Base-by-base conservation (phyloP, 2,888 invertebrate genomes). In the Drosophila leonis region DNA sequence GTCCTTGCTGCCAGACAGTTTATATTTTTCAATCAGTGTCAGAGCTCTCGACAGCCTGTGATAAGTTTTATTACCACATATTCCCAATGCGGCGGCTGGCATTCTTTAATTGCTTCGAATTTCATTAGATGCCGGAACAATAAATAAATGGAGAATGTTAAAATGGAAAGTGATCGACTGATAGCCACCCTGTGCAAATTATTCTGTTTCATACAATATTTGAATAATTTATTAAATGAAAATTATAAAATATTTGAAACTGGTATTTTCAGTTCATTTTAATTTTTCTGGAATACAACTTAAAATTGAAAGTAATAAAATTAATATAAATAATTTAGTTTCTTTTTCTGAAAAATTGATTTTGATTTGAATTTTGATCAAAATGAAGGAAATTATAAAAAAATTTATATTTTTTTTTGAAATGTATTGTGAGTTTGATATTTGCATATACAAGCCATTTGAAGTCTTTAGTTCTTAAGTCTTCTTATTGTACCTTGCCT, bases 11-110 rank as follows among this genome's bases (percentile, higher is more conserved):
- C 41, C 52, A 70, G 83, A 72, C 67, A 76, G 70, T 80, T 78
- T 80, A 76, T 76, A 76, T 78, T 86, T 83, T 90, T 86, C 88
- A 86, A 90, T 90, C 88, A 88, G 65, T 86, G 88, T 80, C 88
- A 90, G 37, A 66, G 51, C 48, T 35, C 57, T 67, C 75, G 80
- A 75, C 75, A 85, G 72, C 66, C 59, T 72, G 69, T 72, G 72
- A 67, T 76, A 69, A 65, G 49, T 83, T 83, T 86, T 78, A 83
- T 86, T 73, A 75, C 75, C 65, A 51, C 65, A 51, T 79, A 55
- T 46, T 35, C 49, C n/a, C 13, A 18, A n/a, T 52, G 54, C 41
- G 12, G 20, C 12, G 2, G 15, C 24, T 8, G 33, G 24, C 27
- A 54, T 62, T 62, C 54, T 57, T 56, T 48, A 76, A 78, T 73